Percentiles rank a stretch among this genome's conserved stretches.
Evolutionary conservation across 2,113 vertebrate genomes (phyloP).

Genomic region (Falcunculus frontatus): DNA sequence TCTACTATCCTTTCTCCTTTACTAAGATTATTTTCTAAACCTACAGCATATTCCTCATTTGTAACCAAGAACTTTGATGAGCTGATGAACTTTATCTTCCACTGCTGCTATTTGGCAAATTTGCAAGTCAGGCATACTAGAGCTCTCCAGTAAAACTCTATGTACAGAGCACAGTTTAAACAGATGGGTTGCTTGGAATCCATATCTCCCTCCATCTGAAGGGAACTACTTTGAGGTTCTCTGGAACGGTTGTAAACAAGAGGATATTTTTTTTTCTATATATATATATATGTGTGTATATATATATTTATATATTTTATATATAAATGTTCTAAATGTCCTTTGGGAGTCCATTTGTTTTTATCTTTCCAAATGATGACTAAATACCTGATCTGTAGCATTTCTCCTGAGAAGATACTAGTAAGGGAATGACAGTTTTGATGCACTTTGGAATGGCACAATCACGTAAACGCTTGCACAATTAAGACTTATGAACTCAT

Average conservation of each 20-base stretch:
- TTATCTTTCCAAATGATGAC: constrained; percentile 72
- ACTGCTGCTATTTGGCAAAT: constrained; percentile 29
- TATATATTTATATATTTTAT: constrained; percentile 60
- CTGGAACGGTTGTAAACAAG: constrained; percentile 81
- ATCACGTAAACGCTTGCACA: constrained; percentile 81
- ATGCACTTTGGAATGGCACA: constrained; percentile 88
- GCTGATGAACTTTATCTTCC: background rate
- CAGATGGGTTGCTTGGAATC: constrained; percentile 72
- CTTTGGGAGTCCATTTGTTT: constrained; percentile 74
- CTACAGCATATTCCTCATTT: constrained; percentile 30
- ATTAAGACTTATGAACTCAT: constrained; percentile 88
- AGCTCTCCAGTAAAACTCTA: constrained; percentile 58
- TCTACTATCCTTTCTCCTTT: constrained; percentile 28
- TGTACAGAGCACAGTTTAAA: constrained; percentile 63
- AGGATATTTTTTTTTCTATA: constrained; percentile 50
- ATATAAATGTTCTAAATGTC: constrained; percentile 66
- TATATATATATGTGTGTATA: constrained; percentile 29
- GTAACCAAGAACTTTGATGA: constrained; percentile 30
- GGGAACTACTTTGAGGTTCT: constrained; percentile 75
- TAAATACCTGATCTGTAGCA: constrained; percentile 79
- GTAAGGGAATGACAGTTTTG: constrained; percentile 83
- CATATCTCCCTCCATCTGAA: constrained; percentile 62
- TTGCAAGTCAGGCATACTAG: background rate
- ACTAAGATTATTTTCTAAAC: background rate
- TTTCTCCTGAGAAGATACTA: constrained; percentile 85